Conservation (phyloP, 2,797 vertebrate genomes). For the Eutrigla gurnardus region DNA sequence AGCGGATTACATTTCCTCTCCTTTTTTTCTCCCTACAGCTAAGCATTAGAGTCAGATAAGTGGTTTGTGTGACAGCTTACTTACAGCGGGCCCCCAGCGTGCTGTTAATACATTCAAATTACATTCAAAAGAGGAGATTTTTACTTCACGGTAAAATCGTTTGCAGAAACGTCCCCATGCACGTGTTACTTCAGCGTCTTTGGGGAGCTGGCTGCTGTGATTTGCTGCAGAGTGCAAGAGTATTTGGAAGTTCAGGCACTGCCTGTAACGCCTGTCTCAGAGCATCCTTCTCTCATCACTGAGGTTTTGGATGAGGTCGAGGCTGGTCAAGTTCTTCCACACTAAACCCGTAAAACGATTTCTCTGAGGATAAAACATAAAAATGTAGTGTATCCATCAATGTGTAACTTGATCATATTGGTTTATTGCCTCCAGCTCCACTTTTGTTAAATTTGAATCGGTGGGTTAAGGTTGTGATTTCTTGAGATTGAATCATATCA, state of each 20-base stretch:
- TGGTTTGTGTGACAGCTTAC: neutral
- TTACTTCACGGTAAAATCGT: neutral
- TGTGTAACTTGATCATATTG: neutral
- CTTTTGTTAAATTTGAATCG: neutral
- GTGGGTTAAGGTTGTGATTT: neutral
- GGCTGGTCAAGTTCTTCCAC: neutral
- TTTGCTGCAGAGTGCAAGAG: neutral
- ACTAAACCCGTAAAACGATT: neutral
- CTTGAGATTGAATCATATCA: neutral
- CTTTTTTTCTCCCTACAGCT: neutral
- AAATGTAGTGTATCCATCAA: neutral
- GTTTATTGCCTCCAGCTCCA: neutral
- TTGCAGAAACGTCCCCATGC: neutral
- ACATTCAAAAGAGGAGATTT: neutral
- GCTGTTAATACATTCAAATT: neutral
- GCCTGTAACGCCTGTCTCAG: neutral
- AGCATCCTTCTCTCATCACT: neutral
- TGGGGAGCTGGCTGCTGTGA: neutral
- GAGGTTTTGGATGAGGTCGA: neutral
- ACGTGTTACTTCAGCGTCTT: neutral
- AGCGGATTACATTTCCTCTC: neutral
- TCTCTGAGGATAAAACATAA: neutral
- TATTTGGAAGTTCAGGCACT: too few species aligned
- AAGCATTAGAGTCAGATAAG: neutral
- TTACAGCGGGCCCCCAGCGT: neutral